Percentiles rank a stretch among this genome's conserved stretches.
Evolutionary conservation across 2,113 vertebrate species (phyloP).

Genomic region (Centropus bengalensis): DNA sequence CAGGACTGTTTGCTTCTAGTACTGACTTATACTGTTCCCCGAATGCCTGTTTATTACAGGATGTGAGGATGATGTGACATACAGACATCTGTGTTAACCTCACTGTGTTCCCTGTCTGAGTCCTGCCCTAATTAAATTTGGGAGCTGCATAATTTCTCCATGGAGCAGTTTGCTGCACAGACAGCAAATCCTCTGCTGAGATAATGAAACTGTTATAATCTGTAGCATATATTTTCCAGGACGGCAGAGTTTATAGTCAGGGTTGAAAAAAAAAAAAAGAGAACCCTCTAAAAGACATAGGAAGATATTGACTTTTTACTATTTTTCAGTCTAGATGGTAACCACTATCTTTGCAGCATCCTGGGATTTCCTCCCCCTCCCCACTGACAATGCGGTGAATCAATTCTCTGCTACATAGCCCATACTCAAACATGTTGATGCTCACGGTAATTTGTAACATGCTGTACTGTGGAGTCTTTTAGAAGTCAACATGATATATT

Average conservation of each 20-base stretch:
- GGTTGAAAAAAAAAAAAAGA: neutral
- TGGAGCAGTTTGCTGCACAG: neutral
- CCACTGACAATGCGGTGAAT: neutral
- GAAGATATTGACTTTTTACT: neutral
- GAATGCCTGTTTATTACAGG: constrained; percentile 22
- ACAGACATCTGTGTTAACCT: constrained; percentile 57
- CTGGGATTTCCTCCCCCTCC: neutral
- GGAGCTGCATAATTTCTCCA: constrained; percentile 62
- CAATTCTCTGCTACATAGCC: neutral
- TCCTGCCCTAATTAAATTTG: constrained; percentile 65
- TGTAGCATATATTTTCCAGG: neutral
- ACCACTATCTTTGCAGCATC: neutral
- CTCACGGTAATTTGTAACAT: neutral
- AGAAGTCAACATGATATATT: constrained; percentile 16
- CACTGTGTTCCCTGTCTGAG: constrained; percentile 38
- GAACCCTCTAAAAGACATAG: neutral
- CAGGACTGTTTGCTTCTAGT: constrained; percentile 17
- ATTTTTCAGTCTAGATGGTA: neutral
- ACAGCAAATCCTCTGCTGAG: constrained; percentile 30
- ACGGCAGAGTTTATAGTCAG: neutral
- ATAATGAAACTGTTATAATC: constrained; percentile 51
- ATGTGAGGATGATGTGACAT: constrained; percentile 47
- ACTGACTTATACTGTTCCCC: neutral
- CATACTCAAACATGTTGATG: neutral
- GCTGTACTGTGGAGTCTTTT: neutral